phyloP scores from a whole-genome alignment of 2,888 invertebrate species.

The Andrena flavipes region DNA sequence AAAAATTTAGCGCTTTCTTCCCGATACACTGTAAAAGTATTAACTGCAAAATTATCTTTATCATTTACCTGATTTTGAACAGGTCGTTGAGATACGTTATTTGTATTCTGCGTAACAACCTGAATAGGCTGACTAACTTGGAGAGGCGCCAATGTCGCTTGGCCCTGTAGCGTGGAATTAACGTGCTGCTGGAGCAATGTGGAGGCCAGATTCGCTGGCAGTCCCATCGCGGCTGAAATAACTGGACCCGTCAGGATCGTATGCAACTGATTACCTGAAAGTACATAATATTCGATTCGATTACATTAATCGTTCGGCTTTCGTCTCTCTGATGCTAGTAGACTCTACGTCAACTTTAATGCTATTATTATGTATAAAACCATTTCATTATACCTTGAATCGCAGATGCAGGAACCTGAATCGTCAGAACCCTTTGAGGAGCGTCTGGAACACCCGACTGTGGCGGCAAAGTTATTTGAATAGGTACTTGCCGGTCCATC shows the following conservation, averaged over 20 bases:
- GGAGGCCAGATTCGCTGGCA: slow-evolving; percentile 93
- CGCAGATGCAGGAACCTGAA: slow-evolving; percentile 95
- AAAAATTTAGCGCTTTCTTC: too few relatives aligned
- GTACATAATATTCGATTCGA: neutral
- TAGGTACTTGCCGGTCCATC: slow-evolving; percentile 85
- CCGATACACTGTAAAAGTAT: too few relatives aligned
- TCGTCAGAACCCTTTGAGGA: slow-evolving; percentile 91
- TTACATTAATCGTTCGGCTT: neutral
- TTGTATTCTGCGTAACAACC: slow-evolving; percentile 76
- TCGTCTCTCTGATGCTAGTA: too few relatives aligned
- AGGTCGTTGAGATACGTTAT: slow-evolving; percentile 76
- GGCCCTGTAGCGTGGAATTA: slow-evolving; percentile 90
- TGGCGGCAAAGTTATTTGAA: slow-evolving; percentile 92
- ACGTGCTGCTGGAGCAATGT: slow-evolving; percentile 95
- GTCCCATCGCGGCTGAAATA: slow-evolving; percentile 94
- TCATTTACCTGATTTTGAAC: slow-evolving; percentile 76
- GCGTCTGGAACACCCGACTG: slow-evolving; percentile 90
- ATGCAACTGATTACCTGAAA: slow-evolving; percentile 86
- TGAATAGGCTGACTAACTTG: slow-evolving; percentile 80
- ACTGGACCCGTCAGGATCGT: slow-evolving; percentile 94
- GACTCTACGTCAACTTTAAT: too few relatives aligned
- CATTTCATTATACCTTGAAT: slow-evolving; percentile 87
- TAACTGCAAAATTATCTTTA: neutral
- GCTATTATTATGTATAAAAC: neutral
- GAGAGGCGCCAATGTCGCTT: slow-evolving; percentile 83